These are phyloP conservation scores for Anagrus nilaparvatae DNA, from an alignment of 1,140 invertebrate genomes.

Conservation along the genomic window DNA sequence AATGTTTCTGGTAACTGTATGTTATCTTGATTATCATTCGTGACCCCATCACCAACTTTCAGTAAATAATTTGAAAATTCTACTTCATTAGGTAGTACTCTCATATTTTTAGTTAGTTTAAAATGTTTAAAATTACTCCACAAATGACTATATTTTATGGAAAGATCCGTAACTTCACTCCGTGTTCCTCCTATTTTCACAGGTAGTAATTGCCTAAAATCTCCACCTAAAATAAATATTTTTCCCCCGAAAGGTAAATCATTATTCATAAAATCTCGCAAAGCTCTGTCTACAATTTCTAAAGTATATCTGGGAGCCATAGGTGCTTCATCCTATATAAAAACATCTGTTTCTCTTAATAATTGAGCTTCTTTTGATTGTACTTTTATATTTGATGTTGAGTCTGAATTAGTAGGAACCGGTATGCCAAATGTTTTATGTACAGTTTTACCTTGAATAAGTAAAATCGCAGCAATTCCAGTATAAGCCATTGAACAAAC, in stretches of 20 bases:
- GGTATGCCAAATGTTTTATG: conserved; percentile 18
- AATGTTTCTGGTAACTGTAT: too few species aligned
- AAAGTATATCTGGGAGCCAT: conserved; percentile 18
- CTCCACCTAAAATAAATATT: conserved; percentile 18
- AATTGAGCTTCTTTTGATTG: conserved; percentile 14
- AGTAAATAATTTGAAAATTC: too few species aligned
- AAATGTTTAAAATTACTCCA: too few species aligned
- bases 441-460: conserved; percentile 18
- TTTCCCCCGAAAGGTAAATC: conserved; percentile 20
- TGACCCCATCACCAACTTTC: too few species aligned
- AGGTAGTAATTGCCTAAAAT: conserved; percentile 22
- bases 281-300: conserved; percentile 17
- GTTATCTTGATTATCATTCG: too few species aligned
- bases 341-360: conserved; percentile 14
- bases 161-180: conserved; percentile 17
- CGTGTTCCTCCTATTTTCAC: conserved; percentile 13
- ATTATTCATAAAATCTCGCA: conserved; percentile 15
- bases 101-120: too few species aligned
- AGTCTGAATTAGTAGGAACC: conserved; percentile 7
- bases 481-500: conserved; percentile 11
- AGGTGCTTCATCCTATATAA: conserved; percentile 26
- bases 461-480: too few species aligned
- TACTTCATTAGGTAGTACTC: too few species aligned
- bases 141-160: too few species aligned
- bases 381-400: conserved; percentile 23